Base-by-base conservation (phyloP, 2,797 vertebrate species). In the Eupleurogrammus muticus region DNA sequence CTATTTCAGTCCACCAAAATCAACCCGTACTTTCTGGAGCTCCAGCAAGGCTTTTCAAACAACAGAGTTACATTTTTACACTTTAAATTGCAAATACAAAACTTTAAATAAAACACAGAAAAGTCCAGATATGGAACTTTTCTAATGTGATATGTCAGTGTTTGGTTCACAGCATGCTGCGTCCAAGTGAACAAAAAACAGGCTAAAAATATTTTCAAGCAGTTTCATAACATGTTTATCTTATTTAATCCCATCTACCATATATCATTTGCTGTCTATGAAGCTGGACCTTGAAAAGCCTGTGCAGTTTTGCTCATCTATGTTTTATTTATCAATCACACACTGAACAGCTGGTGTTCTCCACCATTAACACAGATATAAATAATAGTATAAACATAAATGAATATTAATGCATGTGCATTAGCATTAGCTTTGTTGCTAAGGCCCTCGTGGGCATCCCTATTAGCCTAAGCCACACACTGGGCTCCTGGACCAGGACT, bases 381-480 rank as follows among this genome's bases (percentile, higher is more conserved):
- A 80, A 82, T 75, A 80, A 57, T 38, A 49, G 62, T 62, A 73
- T 83, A 75, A 80, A 77, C 82, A 84, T 79, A 86, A 70, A 87
- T 90, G 2, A 90, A 90, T 87, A 88, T 86, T 78, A 81, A 90
- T 91, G 66, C 57, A 38, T 34, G 66, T 72, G 61, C 60, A 88
- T 92, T 88, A 85, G 86, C 85, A 87, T 88, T 83, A 74, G 66
- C 78, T 87, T 87, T 89, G 84, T 86, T 76, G 74, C 66, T 55
- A 34, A 38, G 24, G 68, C 81, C 85, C 84, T 86, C 47, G 28
- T 70, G 81, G 83, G 49, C 64, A 70, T 60, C 61, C 73, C 61
- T 44, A 80, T 90, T 90, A 81, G 73, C 67, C 67, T 50, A 38
- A 83, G 66, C 78, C 70, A 68, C 76, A 78, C 64, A 52, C 69